Conservation (phyloP, 2,113 vertebrate species). For the sheep (Ovis aries) region DNA sequence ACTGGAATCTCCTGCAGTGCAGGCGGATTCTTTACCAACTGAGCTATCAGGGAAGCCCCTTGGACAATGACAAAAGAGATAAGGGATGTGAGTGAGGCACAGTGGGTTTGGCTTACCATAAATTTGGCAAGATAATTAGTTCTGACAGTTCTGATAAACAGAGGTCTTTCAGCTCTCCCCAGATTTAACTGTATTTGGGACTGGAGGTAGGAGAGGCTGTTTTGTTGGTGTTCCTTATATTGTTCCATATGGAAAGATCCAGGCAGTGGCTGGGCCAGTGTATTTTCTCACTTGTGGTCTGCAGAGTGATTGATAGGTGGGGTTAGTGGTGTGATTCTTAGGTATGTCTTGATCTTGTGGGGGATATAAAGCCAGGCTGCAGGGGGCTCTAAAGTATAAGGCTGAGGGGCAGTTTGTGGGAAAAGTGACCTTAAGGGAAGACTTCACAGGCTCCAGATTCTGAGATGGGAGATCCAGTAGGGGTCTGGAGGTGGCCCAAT, state of each 20-base stretch:
- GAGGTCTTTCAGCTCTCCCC: not conserved
- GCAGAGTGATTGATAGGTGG: not conserved
- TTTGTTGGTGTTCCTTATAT: not conserved
- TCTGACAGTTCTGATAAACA: not conserved
- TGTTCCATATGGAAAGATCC: not conserved
- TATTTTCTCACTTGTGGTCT: constrained; percentile 3
- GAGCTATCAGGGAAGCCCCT: not conserved
- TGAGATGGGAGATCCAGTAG: constrained; percentile 19
- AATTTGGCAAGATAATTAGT: not conserved
- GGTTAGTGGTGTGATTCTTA: not conserved
- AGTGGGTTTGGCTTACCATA: not conserved
- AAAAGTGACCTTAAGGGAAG: constrained; percentile 23
- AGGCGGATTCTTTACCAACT: not conserved
- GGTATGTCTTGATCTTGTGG: not conserved
- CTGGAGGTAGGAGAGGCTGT: not conserved
- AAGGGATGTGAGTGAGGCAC: not conserved
- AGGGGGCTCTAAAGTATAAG: not conserved
- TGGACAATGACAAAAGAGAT: not conserved
- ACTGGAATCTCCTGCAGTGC: not conserved
- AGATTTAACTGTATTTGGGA: not conserved
- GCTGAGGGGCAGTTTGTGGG: not conserved
- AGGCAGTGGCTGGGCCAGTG: not conserved
- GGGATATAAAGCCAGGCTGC: not conserved
- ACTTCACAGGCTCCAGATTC: not conserved
- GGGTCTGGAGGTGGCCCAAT: constrained; percentile 31